Evolutionary conservation across 2,888 invertebrate genomes (phyloP), one percentile per base, ranked within the genome.

Genomic region (Pinctada fucata): DNA sequence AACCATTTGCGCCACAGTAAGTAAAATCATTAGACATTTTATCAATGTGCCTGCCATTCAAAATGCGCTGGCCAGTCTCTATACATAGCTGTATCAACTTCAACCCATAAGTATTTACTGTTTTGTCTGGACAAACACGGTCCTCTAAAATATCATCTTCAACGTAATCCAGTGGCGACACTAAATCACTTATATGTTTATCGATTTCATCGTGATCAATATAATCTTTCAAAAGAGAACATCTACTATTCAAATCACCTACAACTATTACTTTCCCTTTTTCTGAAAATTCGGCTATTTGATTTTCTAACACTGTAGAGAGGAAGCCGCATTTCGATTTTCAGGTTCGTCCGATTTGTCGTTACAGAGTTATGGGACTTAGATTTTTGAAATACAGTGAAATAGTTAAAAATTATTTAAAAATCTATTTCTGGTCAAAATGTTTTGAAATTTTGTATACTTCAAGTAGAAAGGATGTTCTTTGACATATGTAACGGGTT

Each of bases 61-160:
- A 13, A 58, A 72, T 63, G 31, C 72, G 72, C 48, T 10, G 13
- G 13, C 58, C 58, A 58, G 8, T 64, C 8, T 13, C 13, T 31
- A 48, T 64, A 72, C 72, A 72, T 47, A 72, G 47, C 8, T 72
- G 31, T 31, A 72, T 4, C 10, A 72, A 51, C n/a, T 72, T 72
- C 16, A 51, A 10, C 10, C 72, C 72, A 47, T 72, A 13, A 2
- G 48, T 50, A 13, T 58, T 13, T 10, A 58, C 58, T 58, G 70
- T 50, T 50, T 47, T 49, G n/a, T 70, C 70, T 49, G 50, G 50
- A 4, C 50, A 49, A 13, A 6, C 16, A 49, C 70, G 48, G 49
- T 4, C 13, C n/a, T 10, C 6, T 16, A 70, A 31, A 50, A 50
- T 16, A 4, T 50, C 50, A 49, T 70, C 50, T 31, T 16, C 31